Evolutionary conservation across 2,113 vertebrate species (phyloP).

Genomic region (Pardalotus punctatus): DNA sequence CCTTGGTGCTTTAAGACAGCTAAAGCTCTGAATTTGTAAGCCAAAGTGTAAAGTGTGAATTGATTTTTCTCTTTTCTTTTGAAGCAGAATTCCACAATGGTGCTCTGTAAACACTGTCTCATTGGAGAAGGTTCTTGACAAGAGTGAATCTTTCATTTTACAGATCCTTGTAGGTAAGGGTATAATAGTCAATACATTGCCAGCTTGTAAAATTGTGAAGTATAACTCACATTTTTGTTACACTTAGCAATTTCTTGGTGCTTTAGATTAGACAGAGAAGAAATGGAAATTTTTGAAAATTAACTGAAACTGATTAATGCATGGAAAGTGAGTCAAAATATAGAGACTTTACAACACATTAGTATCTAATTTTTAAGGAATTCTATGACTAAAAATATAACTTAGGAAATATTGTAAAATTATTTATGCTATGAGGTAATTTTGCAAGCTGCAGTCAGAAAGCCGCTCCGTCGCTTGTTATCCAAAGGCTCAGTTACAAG

Average conservation of each 20-base stretch:
- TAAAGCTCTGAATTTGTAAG: neutral
- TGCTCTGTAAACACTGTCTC: neutral
- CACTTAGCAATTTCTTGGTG: neutral
- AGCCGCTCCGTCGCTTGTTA: neutral
- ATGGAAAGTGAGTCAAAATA: neutral
- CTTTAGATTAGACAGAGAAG: neutral
- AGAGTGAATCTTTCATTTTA: neutral
- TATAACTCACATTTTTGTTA: neutral
- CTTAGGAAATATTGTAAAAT: neutral
- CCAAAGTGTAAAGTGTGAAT: neutral
- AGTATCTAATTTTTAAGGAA: neutral
- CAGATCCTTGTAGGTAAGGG: neutral
- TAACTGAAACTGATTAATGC: neutral
- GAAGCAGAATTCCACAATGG: neutral
- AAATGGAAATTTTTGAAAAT: slow-evolving; percentile 12
- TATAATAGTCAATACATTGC: neutral
- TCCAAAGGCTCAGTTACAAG: neutral
- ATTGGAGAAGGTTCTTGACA: neutral
- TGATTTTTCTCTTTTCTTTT: slow-evolving; percentile 6
- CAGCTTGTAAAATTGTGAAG: neutral
- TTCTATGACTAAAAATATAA: neutral
- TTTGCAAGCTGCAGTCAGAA: neutral
- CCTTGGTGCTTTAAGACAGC: neutral
- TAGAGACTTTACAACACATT: neutral
- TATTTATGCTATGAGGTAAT: neutral